phyloP scores from a whole-genome alignment of 2,888 invertebrate species.

The Cheilosia impressa region DNA sequence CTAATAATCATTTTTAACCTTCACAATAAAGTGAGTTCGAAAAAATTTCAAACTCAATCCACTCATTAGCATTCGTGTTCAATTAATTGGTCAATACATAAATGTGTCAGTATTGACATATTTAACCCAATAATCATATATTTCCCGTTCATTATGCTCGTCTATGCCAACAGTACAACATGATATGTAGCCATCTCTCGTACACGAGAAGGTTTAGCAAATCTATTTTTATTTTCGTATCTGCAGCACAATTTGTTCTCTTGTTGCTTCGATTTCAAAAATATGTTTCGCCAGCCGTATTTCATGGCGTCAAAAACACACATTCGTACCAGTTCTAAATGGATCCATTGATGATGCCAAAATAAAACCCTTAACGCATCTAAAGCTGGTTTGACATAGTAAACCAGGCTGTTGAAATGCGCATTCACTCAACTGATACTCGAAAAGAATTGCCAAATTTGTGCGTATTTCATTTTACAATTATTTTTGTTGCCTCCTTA shows the following conservation, averaged over 20 bases:
- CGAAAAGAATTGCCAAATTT: constrained; percentile 48
- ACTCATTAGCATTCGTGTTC: constrained; percentile 29
- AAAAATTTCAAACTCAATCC: not conserved
- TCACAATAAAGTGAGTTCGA: too few relatives aligned
- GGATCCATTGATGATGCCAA: constrained; percentile 59
- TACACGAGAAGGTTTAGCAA: constrained; percentile 16
- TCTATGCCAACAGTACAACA: constrained; percentile 22
- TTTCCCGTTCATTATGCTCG: not conserved
- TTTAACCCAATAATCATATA: constrained; percentile 33
- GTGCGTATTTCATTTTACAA: constrained; percentile 57
- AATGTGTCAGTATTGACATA: constrained; percentile 28
- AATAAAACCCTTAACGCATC: constrained; percentile 16
- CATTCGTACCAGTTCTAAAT: constrained; percentile 31
- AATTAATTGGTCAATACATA: constrained; percentile 32
- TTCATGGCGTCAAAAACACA: constrained; percentile 3
- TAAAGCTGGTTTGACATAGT: constrained; percentile 21
- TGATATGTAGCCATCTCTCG: constrained; percentile 24
- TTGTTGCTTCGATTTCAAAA: constrained; percentile 35
- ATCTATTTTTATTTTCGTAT: constrained; percentile 56
- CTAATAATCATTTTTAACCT: too few relatives aligned
- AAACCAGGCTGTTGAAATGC: constrained; percentile 29
- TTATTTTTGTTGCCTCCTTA: constrained; percentile 17
- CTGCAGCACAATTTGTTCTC: constrained; percentile 36
- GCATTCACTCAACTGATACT: not conserved
- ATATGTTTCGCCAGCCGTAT: constrained; percentile 25